A percentile compares a stretch with the other conserved stretches of the same genome.
These are phyloP conservation scores for Glaucidium brasilianum DNA, from an alignment of 2,113 vertebrate species.

Conservation along the genomic window DNA sequence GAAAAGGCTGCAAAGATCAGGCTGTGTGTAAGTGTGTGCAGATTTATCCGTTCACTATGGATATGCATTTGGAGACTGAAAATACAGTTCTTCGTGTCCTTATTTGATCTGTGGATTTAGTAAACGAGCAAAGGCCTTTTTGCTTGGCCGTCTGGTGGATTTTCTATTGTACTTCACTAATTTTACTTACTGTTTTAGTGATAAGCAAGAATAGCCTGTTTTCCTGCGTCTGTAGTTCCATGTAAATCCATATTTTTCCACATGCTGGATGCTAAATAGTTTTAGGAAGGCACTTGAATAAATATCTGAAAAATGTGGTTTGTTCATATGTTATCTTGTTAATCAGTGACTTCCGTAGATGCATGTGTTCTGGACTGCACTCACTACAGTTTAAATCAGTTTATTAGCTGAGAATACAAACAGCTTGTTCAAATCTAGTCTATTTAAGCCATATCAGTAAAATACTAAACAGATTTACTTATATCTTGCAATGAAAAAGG, in stretches of 20 bases:
- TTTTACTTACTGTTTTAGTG: background rate
- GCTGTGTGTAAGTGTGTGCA: background rate
- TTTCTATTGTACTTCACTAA: conserved; percentile 31
- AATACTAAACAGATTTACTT: background rate
- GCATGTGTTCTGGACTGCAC: background rate
- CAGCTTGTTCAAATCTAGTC: background rate
- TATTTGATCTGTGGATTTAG: conserved; percentile 24
- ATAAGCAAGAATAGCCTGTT: conserved; percentile 53
- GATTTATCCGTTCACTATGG: fast-evolving
- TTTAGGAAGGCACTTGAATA: conserved; percentile 61
- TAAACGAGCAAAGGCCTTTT: conserved; percentile 14
- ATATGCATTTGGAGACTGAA: background rate
- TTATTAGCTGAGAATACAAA: background rate
- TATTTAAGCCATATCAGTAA: background rate
- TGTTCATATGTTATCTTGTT: conserved; percentile 50
- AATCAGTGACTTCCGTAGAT: conserved; percentile 33
- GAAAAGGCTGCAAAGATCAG: background rate
- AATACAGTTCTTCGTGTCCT: background rate
- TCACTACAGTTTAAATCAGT: background rate
- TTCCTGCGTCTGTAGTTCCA: background rate
- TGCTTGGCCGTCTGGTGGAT: background rate
- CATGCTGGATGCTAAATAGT: conserved; percentile 43
- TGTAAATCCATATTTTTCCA: conserved; percentile 48
- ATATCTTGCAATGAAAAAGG: background rate
- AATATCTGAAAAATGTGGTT: conserved; percentile 49